A percentile compares a stretch with the other conserved stretches of the same genome.
phyloP scores from a whole-genome alignment of 2,113 vertebrate genomes.

The Dasyornis broadbenti region DNA sequence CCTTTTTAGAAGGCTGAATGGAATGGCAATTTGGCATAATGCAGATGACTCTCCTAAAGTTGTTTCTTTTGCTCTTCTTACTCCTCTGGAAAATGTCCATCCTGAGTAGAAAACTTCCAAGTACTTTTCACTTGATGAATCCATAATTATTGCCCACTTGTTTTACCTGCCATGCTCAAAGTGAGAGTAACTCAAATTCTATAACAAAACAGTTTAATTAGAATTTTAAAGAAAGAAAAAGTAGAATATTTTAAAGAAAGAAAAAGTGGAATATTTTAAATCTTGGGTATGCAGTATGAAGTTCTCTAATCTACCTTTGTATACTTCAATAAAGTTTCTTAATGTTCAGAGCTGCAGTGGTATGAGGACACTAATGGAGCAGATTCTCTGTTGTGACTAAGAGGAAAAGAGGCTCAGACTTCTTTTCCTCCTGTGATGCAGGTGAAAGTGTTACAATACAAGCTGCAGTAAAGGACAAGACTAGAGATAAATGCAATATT shows the following conservation, averaged over 20 bases:
- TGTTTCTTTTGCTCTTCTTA: not conserved
- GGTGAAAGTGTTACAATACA: conserved; percentile 2
- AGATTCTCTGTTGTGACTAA: not conserved
- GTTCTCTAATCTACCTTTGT: not conserved
- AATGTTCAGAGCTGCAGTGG: not conserved
- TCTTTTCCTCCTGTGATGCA: not conserved
- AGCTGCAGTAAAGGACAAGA: not conserved
- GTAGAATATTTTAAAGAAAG: not conserved
- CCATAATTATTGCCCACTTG: not conserved
- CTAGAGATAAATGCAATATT: conserved; percentile 5
- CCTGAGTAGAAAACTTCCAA: not conserved
- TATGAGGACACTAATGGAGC: not conserved
- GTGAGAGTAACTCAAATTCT: not conserved
- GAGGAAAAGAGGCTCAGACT: not conserved
- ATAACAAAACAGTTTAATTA: not conserved
- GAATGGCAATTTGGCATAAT: not conserved
- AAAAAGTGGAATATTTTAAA: not conserved
- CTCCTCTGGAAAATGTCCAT: not conserved
- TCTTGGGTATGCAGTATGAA: not conserved
- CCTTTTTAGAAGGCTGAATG: not conserved
- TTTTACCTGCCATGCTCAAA: not conserved
- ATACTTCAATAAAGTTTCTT: not conserved
- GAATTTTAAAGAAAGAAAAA: not conserved
- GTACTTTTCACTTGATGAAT: not conserved
- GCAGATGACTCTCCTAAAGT: not conserved